These are phyloP conservation scores for Catocala nupta DNA, from an alignment of 2,888 invertebrate genomes.

Conservation along the genomic window DNA sequence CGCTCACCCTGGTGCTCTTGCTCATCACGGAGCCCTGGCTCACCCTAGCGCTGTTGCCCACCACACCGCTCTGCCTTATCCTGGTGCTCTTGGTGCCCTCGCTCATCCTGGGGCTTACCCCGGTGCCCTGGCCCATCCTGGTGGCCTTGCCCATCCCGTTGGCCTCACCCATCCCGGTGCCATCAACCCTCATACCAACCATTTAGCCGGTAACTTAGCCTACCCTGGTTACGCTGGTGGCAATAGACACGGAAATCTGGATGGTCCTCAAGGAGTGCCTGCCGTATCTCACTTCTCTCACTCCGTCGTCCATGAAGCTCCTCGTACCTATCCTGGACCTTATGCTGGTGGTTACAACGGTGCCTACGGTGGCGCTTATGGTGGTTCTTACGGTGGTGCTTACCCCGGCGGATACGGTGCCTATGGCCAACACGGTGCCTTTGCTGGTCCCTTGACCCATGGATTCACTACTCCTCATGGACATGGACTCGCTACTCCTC, in stretches of 20 bases:
- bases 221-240: slow-evolving; percentile 24
- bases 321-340: slow-evolving; percentile 46
- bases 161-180: slow-evolving; percentile 7
- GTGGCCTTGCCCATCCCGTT: too few species aligned
- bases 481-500: slow-evolving; percentile 34
- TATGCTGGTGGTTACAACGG: slow-evolving; percentile 41
- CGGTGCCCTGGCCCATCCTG: slow-evolving; percentile 1
- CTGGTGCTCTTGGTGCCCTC: slow-evolving; percentile 11
- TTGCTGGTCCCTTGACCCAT: slow-evolving; percentile 32
- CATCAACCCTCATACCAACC: slow-evolving; percentile 11
- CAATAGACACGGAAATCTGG: slow-evolving; percentile 28
- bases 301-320: slow-evolving; percentile 47
- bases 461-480: slow-evolving; percentile 34
- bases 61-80: not conserved
- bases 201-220: slow-evolving; percentile 16
- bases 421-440: slow-evolving; percentile 28
- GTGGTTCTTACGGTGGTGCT: slow-evolving; percentile 32
- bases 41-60: slow-evolving; percentile 17
- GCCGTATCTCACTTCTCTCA: slow-evolving; percentile 50
- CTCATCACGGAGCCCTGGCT: slow-evolving; percentile 19
- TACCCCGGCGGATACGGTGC: slow-evolving; percentile 26
- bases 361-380: slow-evolving; percentile 33
- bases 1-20: slow-evolving; percentile 27
- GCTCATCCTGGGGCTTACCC: slow-evolving; percentile 12
- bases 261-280: slow-evolving; percentile 41